These are phyloP conservation scores for Xestia c-nigrum DNA, from an alignment of 2,888 invertebrate genomes.

Conservation along the genomic window DNA sequence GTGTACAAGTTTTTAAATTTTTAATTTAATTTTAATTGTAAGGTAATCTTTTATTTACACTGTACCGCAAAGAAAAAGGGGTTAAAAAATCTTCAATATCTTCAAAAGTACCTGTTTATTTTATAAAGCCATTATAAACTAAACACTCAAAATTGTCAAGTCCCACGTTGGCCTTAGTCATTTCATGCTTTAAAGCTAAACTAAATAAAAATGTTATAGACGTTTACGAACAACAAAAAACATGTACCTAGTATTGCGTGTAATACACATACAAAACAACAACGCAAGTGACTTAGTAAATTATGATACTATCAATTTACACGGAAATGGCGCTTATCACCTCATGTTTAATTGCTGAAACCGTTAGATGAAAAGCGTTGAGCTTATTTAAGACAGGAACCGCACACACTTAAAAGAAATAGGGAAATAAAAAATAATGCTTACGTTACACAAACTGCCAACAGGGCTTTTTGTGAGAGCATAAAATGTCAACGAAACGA, in stretches of 20 bases:
- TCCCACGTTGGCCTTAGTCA: not conserved
- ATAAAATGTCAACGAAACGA: slow-evolving; percentile 30
- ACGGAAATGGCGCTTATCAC: slow-evolving; percentile 24
- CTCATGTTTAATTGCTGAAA: slow-evolving; percentile 19
- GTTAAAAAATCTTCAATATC: too few relatives aligned
- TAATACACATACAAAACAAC: slow-evolving; percentile 7
- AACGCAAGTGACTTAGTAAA: not conserved
- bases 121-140: too few relatives aligned
- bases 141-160: too few relatives aligned
- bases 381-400: slow-evolving; percentile 20
- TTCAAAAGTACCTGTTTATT: too few relatives aligned
- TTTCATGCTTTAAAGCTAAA: not conserved
- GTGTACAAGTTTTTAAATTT: too few relatives aligned
- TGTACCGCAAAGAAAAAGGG: too few relatives aligned
- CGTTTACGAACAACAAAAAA: not conserved
- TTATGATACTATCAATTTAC: slow-evolving; percentile 28
- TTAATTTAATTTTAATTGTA: too few relatives aligned
- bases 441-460: slow-evolving; percentile 9
- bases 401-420: slow-evolving; percentile 16
- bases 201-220: not conserved
- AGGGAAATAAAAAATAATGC: slow-evolving; percentile 13
- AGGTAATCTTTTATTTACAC: too few relatives aligned
- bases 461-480: slow-evolving; percentile 23
- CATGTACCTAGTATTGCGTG: not conserved
- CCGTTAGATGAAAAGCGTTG: slow-evolving; percentile 25